Conservation (phyloP, 2,113 vertebrate species). For the Anguilla rostrata region DNA sequence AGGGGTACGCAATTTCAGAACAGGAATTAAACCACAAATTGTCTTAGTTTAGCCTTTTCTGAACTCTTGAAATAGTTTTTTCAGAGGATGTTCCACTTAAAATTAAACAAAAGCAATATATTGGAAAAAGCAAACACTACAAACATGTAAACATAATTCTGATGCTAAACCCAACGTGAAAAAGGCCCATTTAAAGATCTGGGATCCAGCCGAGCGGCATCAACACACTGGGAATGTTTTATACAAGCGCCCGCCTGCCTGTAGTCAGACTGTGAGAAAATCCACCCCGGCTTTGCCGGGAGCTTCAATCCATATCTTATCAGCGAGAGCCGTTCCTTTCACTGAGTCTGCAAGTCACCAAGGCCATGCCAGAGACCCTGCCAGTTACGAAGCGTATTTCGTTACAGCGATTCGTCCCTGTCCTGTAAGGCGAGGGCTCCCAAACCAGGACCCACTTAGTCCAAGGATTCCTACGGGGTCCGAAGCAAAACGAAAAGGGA, state of each 20-base stretch:
- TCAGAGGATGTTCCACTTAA: not conserved
- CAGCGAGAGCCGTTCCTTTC: not conserved
- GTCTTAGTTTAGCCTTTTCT: no score
- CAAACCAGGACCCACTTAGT: not conserved
- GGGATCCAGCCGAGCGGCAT: not conserved
- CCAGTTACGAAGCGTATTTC: no score
- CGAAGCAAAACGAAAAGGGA: not conserved
- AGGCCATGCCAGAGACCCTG: not conserved
- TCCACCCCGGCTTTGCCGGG: not conserved
- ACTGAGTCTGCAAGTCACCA: not conserved
- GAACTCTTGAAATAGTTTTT: no score
- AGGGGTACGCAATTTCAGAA: no score
- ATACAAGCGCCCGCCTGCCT: not conserved
- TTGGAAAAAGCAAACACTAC: not conserved
- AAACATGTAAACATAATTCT: slow-evolving; percentile 41
- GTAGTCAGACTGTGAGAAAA: not conserved
- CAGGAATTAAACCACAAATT: no score
- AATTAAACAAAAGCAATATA: slow-evolving; percentile 6
- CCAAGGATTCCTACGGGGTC: no score
- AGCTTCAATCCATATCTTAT: not conserved
- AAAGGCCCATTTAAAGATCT: not conserved
- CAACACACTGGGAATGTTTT: not conserved
- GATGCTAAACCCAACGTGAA: not conserved
- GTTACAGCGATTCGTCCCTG: no score
- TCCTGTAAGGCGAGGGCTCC: not conserved